Percentiles rank a stretch among this genome's conserved stretches.
phyloP scores from a whole-genome alignment of 2,888 invertebrate species.

The Chloroclysta siterata region DNA sequence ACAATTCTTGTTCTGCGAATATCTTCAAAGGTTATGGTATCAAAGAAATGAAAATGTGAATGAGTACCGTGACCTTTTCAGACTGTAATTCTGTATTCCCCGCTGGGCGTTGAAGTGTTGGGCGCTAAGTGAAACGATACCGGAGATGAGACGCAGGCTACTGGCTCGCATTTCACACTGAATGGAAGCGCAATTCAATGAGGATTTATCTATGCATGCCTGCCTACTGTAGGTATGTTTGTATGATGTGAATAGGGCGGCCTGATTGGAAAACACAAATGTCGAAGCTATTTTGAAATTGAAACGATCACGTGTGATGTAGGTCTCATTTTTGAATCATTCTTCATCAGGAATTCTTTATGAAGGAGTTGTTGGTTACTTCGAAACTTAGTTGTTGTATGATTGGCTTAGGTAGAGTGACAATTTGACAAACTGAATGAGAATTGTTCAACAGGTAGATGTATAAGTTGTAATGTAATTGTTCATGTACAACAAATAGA shows the following conservation, averaged over 20 bases:
- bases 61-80: slow-evolving; percentile 13
- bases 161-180: slow-evolving; percentile 56
- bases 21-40: background rate
- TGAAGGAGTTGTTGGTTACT: no score
- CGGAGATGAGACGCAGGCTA: slow-evolving; percentile 66
- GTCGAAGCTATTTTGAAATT: slow-evolving; percentile 7
- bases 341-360: no score
- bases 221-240: slow-evolving; percentile 10
- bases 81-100: slow-evolving; percentile 23
- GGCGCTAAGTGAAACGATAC: slow-evolving; percentile 71
- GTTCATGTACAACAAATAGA: no score
- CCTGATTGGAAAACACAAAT: slow-evolving; percentile 20
- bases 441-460: no score
- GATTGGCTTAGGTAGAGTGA: no score
- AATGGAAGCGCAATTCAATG: slow-evolving; percentile 44
- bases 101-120: slow-evolving; percentile 19
- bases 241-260: background rate
- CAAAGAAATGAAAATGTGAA: slow-evolving; percentile 11
- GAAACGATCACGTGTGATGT: background rate
- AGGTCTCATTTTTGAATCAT: background rate
- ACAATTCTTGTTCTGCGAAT: background rate
- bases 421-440: no score
- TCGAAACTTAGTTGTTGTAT: no score
- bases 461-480: no score
- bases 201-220: slow-evolving; percentile 15